These are phyloP conservation scores for Brachynemurus nebulosus DNA, from an alignment of 2,888 invertebrate genomes.

Conservation along the genomic window DNA sequence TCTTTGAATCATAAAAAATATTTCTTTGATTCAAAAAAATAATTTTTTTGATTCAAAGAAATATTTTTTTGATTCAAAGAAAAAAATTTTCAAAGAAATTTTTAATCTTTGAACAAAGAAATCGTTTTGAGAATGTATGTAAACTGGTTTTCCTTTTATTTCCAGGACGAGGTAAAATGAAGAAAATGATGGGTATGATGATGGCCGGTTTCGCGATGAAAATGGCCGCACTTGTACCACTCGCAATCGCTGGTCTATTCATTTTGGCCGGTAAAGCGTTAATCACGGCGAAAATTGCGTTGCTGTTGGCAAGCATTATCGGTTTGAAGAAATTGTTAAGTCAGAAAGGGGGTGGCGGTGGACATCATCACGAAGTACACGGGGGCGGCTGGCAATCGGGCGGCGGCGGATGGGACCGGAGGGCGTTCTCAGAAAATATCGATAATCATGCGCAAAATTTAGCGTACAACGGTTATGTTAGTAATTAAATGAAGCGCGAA, in stretches of 20 bases:
- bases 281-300: slow-evolving; percentile 63
- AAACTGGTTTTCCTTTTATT: slow-evolving; percentile 17
- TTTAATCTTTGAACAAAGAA: too few species aligned
- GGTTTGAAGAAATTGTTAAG: slow-evolving; percentile 63
- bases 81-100: too few species aligned
- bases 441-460: slow-evolving; percentile 43
- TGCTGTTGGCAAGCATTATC: slow-evolving; percentile 67
- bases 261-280: slow-evolving; percentile 75
- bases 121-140: too few species aligned
- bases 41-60: too few species aligned
- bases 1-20: too few species aligned
- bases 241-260: slow-evolving; percentile 69
- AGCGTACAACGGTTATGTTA: slow-evolving; percentile 53
- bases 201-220: slow-evolving; percentile 80
- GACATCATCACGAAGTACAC: slow-evolving; percentile 34
- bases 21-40: too few species aligned
- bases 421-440: slow-evolving; percentile 43
- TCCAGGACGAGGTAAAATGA: slow-evolving; percentile 71
- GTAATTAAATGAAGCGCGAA: slow-evolving; percentile 20
- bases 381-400: slow-evolving; percentile 34
- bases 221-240: slow-evolving; percentile 65
- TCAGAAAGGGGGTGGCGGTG: slow-evolving; percentile 19
- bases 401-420: slow-evolving; percentile 64
- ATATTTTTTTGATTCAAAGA: too few species aligned
- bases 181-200: slow-evolving; percentile 85